Base-by-base conservation (phyloP, 1,140 invertebrate genomes). In the Drosophila navojoa region DNA sequence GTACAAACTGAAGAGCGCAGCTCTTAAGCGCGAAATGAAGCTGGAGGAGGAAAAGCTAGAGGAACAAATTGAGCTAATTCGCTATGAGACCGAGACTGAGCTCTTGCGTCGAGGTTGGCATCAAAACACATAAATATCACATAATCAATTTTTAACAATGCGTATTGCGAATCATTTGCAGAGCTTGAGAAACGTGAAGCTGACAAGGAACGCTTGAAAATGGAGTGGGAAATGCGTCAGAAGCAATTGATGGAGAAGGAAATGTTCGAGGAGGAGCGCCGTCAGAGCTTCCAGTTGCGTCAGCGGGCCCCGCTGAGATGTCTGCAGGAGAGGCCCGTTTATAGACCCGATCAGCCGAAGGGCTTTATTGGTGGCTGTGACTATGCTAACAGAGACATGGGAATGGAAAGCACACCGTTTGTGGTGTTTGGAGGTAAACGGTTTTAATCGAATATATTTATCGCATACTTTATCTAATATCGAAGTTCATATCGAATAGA, bases 1-100 rank as follows among this genome's bases (percentile, higher is more conserved):
- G 1, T 98, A 97, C 84, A 96, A 97, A 76, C 96, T 97, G 79
- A 98, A 98, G 5, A 76, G 95, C 97, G 95, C 97, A 61, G 95
- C 97, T 6, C 92, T 99, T 0, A 97, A 98, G 87, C 95, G 96
- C 57, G 98, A 99, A 92, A 95, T 99, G 92, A 94, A 96, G 70
- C 94, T 96, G 90, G 97, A 98, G 84, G 96, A 97, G 86, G 96
- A 97, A 59, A 98, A 98, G 85, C 92, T 99, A 0, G 97, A 98
- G 84, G 96, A 97, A 45, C 97, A 99, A 92, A 98, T 99, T 96
- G 97, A 99, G 90, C 97, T 96, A 91, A 96, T 97, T 3, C 95
- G 96, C 85, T 97, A 97, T 91, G 97, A 98, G 91, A 97, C 97
- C 81, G 97, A 98, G 91, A 97, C 97, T 25, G 96, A 98, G 92